Percentiles rank a stretch among this genome's conserved stretches.
These are phyloP conservation scores for Cryptocephalus primarius DNA, from an alignment of 2,888 invertebrate genomes.

Conservation along the genomic window DNA sequence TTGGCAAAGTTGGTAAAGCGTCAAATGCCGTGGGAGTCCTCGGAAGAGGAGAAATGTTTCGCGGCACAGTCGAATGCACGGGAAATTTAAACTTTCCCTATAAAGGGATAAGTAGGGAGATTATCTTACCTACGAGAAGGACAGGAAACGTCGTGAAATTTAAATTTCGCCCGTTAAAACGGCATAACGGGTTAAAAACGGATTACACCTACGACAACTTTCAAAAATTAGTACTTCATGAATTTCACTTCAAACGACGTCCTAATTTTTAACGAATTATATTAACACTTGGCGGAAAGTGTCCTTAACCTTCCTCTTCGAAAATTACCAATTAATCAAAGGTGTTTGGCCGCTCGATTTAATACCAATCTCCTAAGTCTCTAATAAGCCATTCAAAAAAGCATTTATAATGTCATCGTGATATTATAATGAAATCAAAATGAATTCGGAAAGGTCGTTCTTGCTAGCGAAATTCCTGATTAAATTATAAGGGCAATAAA, in stretches of 20 bases:
- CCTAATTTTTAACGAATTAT: too few species aligned
- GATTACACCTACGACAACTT: too few species aligned
- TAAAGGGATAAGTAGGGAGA: too few species aligned
- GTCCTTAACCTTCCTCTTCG: too few species aligned
- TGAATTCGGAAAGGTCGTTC: slow-evolving; percentile 31
- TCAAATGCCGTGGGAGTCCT: slow-evolving; percentile 26
- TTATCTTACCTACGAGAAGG: too few species aligned
- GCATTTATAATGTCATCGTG: slow-evolving; percentile 28
- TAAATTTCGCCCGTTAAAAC: too few species aligned
- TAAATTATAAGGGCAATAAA: slow-evolving; percentile 36
- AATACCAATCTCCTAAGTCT: neutral
- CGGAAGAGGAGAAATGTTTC: slow-evolving; percentile 7
- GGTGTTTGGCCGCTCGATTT: neutral
- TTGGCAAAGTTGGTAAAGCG: slow-evolving; percentile 33
- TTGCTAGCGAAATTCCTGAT: slow-evolving; percentile 30
- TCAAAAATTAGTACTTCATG: too few species aligned
- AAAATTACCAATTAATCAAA: too few species aligned
- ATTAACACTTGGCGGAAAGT: too few species aligned
- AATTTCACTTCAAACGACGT: too few species aligned
- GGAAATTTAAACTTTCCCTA: neutral
- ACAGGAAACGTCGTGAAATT: too few species aligned
- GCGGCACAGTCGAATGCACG: slow-evolving; percentile 8
- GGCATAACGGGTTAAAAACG: too few species aligned
- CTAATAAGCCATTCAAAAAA: neutral
- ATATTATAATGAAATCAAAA: slow-evolving; percentile 31